Percentiles rank a stretch among this genome's conserved stretches.
These are phyloP conservation scores for Scaptomyza reducta DNA, from an alignment of 2,888 invertebrate species.

Conservation along the genomic window DNA sequence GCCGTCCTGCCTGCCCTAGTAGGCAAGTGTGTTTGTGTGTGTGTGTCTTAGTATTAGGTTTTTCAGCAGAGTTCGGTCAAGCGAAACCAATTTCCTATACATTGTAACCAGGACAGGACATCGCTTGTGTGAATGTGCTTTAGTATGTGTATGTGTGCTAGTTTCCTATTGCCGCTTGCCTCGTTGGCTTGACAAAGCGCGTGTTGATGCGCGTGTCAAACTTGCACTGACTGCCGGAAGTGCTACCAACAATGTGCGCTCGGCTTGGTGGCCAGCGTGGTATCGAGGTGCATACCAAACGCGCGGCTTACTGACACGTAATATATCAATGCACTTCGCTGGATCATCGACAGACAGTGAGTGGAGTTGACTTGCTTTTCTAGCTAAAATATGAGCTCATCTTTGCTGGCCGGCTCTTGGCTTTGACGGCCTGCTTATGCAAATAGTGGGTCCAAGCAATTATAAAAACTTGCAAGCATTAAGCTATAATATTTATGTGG, in stretches of 20 bases:
- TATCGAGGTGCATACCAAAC: slow-evolving; percentile 35
- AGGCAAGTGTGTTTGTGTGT: slow-evolving; percentile 16
- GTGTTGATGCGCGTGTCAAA: slow-evolving; percentile 80
- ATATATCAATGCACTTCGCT: slow-evolving; percentile 71
- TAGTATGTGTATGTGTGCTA: slow-evolving; percentile 29
- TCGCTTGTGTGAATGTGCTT: slow-evolving; percentile 13
- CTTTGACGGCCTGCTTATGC: slow-evolving; percentile 56
- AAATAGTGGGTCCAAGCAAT: slow-evolving; percentile 39
- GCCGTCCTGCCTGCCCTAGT: neutral
- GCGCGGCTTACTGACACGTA: slow-evolving; percentile 64
- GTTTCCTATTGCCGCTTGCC: slow-evolving; percentile 69
- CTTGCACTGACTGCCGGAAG: slow-evolving; percentile 76
- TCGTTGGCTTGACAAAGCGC: slow-evolving; percentile 72
- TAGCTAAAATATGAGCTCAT: slow-evolving; percentile 62
- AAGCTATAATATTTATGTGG: slow-evolving; percentile 63
- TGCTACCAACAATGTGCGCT: slow-evolving; percentile 55
- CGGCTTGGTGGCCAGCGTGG: slow-evolving; percentile 12
- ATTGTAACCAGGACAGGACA: slow-evolving; percentile 50
- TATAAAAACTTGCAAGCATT: slow-evolving; percentile 54
- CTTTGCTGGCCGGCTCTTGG: slow-evolving; percentile 3
- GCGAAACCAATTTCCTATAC: slow-evolving; percentile 79
- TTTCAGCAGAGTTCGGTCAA: slow-evolving; percentile 72
- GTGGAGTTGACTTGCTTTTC: slow-evolving; percentile 5
- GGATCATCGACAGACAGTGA: slow-evolving; percentile 19
- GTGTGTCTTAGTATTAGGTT: slow-evolving; percentile 57